Conservation (phyloP, 2,888 invertebrate genomes). For the Lordiphosa andalusiaca region DNA sequence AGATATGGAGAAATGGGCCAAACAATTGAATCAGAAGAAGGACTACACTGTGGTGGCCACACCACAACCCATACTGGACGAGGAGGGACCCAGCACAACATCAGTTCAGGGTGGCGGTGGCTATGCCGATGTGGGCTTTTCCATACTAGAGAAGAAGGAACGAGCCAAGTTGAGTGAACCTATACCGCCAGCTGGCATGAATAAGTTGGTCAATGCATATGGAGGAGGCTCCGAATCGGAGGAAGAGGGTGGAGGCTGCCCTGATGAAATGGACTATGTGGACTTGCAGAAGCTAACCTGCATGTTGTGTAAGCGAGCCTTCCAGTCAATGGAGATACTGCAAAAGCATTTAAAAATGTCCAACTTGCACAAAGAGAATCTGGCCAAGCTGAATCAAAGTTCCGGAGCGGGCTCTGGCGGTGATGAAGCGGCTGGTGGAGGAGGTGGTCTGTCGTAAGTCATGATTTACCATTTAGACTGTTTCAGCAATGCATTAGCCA, state of each 20-base stretch:
- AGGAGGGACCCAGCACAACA: conserved; percentile 55
- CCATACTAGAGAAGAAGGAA: conserved; percentile 91
- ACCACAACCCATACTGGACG: conserved; percentile 67
- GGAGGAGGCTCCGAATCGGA: conserved; percentile 88
- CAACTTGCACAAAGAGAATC: conserved; percentile 95
- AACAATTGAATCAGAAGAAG: conserved; percentile 97
- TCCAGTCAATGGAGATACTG: conserved; percentile 94
- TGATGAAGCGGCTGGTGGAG: conserved; percentile 29
- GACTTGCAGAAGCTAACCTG: conserved; percentile 96
- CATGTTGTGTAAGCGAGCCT: conserved; percentile 95
- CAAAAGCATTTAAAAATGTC: conserved; percentile 95
- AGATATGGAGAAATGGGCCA: conserved; percentile 93
- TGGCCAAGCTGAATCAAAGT: conserved; percentile 82
- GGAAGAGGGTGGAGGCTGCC: conserved; percentile 47
- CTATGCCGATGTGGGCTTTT: conserved; percentile 95
- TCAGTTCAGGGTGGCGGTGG: conserved; percentile 80
- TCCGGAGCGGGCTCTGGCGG: conserved; percentile 4
- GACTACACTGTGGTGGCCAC: conserved; percentile 82
- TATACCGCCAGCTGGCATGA: conserved; percentile 64
- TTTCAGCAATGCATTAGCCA: too few relatives aligned
- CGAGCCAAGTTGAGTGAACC: conserved; percentile 75
- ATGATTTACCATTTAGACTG: not conserved
- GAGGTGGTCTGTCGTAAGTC: conserved; percentile 52
- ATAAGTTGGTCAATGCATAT: conserved; percentile 86
- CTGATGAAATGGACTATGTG: conserved; percentile 87